Conservation (phyloP, 2,888 invertebrate genomes). For the Schrankia costaestrigalis region DNA sequence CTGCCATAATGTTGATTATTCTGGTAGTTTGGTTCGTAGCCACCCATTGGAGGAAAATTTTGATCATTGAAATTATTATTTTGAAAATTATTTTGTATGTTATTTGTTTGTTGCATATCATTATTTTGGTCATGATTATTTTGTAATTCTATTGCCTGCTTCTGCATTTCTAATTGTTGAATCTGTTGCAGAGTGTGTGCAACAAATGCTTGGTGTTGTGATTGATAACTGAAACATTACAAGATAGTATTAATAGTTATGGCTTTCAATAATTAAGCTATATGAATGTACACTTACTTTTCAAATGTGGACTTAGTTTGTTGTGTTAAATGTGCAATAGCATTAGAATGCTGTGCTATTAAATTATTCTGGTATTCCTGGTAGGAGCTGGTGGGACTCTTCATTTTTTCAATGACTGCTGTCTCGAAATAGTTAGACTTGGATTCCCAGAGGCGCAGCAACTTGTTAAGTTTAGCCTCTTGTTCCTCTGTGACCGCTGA, state of each 20-base stretch:
- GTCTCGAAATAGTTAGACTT: conserved; percentile 94
- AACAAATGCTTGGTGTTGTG: conserved; percentile 97
- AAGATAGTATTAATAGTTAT: conserved; percentile 1
- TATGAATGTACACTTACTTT: conserved; percentile 66
- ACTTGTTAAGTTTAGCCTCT: conserved; percentile 94
- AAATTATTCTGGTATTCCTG: conserved; percentile 93
- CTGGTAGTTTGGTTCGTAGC: too few relatives aligned
- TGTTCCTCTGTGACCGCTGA: conserved; percentile 92
- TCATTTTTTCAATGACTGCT: conserved; percentile 91
- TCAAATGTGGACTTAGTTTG: conserved; percentile 92
- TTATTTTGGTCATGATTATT: conserved; percentile 59
- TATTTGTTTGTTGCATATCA: conserved; percentile 52
- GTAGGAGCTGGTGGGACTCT: conserved; percentile 93
- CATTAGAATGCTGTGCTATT: conserved; percentile 88
- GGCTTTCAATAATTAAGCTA: conserved; percentile 1
- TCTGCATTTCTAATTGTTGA: conserved; percentile 90
- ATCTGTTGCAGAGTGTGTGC: conserved; percentile 95
- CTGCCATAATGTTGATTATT: conserved; percentile 62
- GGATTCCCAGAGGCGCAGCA: conserved; percentile 97
- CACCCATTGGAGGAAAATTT: too few relatives aligned
- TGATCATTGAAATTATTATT: conserved; percentile 62
- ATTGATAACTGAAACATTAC: conserved; percentile 84
- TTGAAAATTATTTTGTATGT: conserved; percentile 52
- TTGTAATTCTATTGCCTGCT: conserved; percentile 82
- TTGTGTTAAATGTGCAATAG: conserved; percentile 87